Conservation (phyloP, 2,113 vertebrate species). For the Bos indicus region DNA sequence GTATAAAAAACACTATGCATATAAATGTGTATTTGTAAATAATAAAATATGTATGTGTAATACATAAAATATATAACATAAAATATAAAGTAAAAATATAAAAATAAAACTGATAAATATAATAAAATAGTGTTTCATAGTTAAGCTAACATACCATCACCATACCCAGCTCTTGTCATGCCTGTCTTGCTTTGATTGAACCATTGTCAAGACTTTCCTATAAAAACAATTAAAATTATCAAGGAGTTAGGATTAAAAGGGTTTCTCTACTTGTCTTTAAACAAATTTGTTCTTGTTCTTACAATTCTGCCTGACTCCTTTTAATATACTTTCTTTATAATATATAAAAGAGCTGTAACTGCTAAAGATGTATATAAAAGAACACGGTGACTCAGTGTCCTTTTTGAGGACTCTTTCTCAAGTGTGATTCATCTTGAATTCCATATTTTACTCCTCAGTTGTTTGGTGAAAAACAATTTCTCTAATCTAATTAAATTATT, state of each 20-base stretch:
- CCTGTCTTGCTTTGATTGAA: not conserved
- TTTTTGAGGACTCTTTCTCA: not conserved
- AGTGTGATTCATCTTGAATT: not conserved
- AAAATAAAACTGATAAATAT: not conserved
- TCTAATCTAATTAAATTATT: conserved; percentile 42
- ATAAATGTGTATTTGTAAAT: not conserved
- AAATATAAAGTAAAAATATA: not conserved
- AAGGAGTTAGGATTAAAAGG: not conserved
- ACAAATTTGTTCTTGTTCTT: not conserved
- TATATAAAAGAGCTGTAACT: not conserved
- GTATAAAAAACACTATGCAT: not conserved
- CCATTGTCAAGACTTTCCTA: not conserved
- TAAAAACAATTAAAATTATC: not conserved
- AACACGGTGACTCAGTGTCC: not conserved
- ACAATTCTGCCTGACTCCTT: not conserved
- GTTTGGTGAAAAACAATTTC: not conserved
- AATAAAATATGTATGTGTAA: not conserved
- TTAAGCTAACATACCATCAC: not conserved
- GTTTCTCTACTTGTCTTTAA: not conserved
- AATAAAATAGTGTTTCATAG: not conserved
- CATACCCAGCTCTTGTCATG: fast-evolving
- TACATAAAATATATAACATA: not conserved
- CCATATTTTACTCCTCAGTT: conserved; percentile 9
- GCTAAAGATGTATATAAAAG: not conserved
- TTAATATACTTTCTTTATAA: not conserved